Evolutionary conservation across 1,140 invertebrate genomes (phyloP), one percentile per base, ranked within the genome.

Genomic region (Tribolium castaneum): DNA sequence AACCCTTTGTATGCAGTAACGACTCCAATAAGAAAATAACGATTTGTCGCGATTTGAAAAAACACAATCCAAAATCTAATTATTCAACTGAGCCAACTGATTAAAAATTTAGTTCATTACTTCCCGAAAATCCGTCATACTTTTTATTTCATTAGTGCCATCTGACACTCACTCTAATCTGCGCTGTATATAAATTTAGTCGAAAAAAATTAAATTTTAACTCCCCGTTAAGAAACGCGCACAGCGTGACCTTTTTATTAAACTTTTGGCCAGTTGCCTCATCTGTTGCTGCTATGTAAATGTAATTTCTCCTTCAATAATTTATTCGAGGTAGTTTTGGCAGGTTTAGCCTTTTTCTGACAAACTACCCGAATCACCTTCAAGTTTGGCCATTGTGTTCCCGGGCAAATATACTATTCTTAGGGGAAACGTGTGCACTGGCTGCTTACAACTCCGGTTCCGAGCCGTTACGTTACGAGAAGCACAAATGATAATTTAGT

Each of bases 401-500:
- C 52, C 9, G 39, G 19, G 10, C 54, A 59, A n/a, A 25, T 25
- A 59, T 59, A 35, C 22, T 66, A 66, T 66, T 66, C 30, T 35
- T 35, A 14, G 25, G 59, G 59, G 59, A 66, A 66, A 35, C 30
- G 25, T 35, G 59, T 35, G 59, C 25, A 35, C 6, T n/a, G 14
- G 54, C 54, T 16, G 54, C 19, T 59, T 59, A 59, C 59, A 66
- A 66, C 25, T 66, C 59, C 25, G 6, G 30, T 35, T 66, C 30
- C 59, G 30, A 22, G 10, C 59, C 22, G 56, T 56, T 56, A 56
- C 52, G 52, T 56, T 14, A 16, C 52, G 59, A 12, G 59, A 30
- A 35, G 30, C 59, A 66, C 59, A 66, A 66, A 66, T 66, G 59
- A 66, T 66, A 66, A 66, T 66, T 66, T 66, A 66, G 59, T 66